Evolutionary conservation across 2,888 invertebrate genomes (phyloP), one percentile per base, ranked within the genome.

Genomic region (Taphrorychus bicolor): DNA sequence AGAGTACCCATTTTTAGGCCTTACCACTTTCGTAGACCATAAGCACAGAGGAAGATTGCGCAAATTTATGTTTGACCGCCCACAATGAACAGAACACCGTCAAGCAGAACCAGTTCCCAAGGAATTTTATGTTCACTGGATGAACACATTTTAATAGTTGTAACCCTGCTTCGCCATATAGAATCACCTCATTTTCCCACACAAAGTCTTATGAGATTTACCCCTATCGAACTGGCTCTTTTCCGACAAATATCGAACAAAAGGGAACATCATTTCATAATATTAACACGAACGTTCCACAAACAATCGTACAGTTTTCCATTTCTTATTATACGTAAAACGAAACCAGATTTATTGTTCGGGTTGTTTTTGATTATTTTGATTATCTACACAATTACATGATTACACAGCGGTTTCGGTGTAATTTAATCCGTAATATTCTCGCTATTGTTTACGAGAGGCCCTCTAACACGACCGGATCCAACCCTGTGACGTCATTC

Each of bases 351-450:
- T 76, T 68, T 79, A 79, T 78, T 81, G 79, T 80, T 79, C 80
- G 79, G 77, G 78, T 77, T 77, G 68, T 74, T 80, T 45, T 81
- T 82, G 80, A 81, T 82, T 82, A 82, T 82, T 68, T 45, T 82
- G 81, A 82, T 82, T 83, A 83, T 83, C 82, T 83, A 83, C 82
- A 83, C 81, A 82, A 80, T 82, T 81, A 81, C 16, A 82, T 81
- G 82, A 80, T 81, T 81, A 65, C n/a, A n/a, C 81, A 81, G 80
- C 80, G 40, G 45, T 61, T 53, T 76, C 81, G 80, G 80, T 80
- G 80, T 81, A 79, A 80, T 78, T 79, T 51, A 51, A n/a, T 51
- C 22, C 19, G 19, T 21, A 22, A 22, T 32, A 32, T 32, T 32
- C 32, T 32, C 32, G 32, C 32, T 32, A 32, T 32, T 32, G 32